Percentiles rank a stretch among this genome's conserved stretches.
Conservation (phyloP, 2,797 vertebrate genomes). For the Xenopus petersii region DNA sequence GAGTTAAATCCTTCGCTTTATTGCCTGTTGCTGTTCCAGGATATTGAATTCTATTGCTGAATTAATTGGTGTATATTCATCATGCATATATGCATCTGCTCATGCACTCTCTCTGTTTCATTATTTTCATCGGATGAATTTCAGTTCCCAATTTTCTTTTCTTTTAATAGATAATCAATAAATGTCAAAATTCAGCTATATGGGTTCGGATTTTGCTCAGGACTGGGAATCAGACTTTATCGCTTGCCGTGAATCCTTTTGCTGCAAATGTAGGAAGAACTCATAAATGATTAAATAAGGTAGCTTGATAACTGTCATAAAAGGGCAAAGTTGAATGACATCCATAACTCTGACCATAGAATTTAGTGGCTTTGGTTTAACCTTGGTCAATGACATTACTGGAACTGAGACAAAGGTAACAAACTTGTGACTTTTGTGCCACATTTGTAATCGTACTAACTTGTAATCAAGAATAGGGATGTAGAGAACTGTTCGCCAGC, state of each 20-base stretch:
- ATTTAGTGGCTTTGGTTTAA: neutral
- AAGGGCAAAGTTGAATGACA: neutral
- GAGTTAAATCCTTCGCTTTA: neutral
- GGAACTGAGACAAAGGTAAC: too few relatives aligned
- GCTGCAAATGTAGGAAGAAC: too few relatives aligned
- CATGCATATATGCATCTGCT: neutral
- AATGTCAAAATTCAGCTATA: too few relatives aligned
- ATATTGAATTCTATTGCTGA: slow-evolving; percentile 21
- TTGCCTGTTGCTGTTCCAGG: neutral
- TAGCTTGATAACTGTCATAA: neutral
- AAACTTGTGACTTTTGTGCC: too few relatives aligned
- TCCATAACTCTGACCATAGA: neutral
- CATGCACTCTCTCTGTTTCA: neutral
- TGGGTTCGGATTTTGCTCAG: too few relatives aligned
- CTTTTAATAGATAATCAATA: too few relatives aligned
- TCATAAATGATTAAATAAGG: too few relatives aligned
- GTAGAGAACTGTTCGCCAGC: too few relatives aligned
- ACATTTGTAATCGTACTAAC: too few relatives aligned
- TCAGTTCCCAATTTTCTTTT: neutral
- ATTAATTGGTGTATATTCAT: slow-evolving; percentile 18
- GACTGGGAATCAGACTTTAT: too few relatives aligned
- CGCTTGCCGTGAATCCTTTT: too few relatives aligned
- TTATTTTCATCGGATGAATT: slow-evolving; percentile 5
- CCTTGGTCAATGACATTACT: neutral
- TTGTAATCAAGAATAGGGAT: too few relatives aligned